phyloP scores from a whole-genome alignment of 1,140 invertebrate genomes.

The Muscidifurax raptorellus region DNA sequence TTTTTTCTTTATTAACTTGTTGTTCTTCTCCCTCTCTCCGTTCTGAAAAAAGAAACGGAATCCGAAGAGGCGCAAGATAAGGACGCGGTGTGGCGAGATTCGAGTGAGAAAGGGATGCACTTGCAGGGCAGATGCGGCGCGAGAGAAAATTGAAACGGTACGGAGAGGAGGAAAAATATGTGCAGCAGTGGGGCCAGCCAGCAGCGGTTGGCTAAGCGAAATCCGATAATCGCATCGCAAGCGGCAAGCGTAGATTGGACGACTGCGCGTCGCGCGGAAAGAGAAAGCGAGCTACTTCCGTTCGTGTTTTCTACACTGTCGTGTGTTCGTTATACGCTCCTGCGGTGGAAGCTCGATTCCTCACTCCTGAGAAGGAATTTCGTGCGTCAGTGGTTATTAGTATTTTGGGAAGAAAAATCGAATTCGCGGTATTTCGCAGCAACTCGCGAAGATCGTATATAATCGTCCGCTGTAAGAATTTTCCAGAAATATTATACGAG shows the following conservation, averaged over 20 bases:
- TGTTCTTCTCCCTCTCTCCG: neutral
- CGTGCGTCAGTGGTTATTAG: too few relatives aligned
- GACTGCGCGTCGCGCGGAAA: conserved; percentile 54
- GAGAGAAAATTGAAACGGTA: conserved; percentile 59
- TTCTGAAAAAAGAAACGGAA: neutral
- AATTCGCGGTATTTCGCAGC: too few relatives aligned
- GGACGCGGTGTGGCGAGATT: neutral
- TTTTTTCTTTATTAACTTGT: too few relatives aligned
- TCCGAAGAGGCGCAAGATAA: neutral
- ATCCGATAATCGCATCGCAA: conserved; percentile 65
- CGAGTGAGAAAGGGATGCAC: neutral
- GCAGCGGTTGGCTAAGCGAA: conserved; percentile 61
- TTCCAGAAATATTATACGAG: neutral
- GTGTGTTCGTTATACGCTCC: neutral
- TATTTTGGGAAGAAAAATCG: too few relatives aligned
- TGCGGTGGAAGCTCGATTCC: neutral
- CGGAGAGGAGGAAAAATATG: conserved; percentile 55
- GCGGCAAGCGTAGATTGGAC: conserved; percentile 62
- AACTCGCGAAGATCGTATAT: too few relatives aligned
- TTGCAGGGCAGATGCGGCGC: conserved; percentile 9
- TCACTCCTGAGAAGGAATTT: neutral
- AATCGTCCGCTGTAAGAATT: too few relatives aligned
- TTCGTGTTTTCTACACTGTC: neutral
- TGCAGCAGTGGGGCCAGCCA: conserved; percentile 29
- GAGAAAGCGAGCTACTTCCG: conserved; percentile 59